phyloP scores from a whole-genome alignment of 1,140 invertebrate genomes.

The Drosophila arizonae region DNA sequence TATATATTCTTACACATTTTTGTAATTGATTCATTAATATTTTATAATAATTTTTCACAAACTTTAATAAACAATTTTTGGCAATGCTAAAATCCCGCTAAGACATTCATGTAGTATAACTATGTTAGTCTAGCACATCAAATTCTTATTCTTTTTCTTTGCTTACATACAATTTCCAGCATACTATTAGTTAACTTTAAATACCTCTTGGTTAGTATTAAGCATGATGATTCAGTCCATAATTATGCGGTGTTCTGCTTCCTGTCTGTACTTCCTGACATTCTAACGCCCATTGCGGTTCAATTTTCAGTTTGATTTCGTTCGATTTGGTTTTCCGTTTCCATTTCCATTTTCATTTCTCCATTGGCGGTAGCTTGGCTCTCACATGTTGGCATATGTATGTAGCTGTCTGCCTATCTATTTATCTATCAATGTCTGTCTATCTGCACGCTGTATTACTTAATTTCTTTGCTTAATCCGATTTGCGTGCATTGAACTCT shows the following conservation, averaged over 20 bases:
- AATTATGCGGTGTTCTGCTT: background rate
- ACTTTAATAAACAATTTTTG: too few relatives aligned
- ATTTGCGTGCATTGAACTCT: conserved; percentile 79
- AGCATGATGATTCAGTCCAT: background rate
- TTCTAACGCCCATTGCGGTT: conserved; percentile 27
- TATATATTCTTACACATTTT: too few relatives aligned
- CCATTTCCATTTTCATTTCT: conserved; percentile 13
- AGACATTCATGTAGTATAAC: too few relatives aligned
- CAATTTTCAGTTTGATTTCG: conserved; percentile 14
- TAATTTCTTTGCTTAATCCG: conserved; percentile 78
- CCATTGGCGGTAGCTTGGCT: background rate
- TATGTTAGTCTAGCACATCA: too few relatives aligned
- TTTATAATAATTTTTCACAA: too few relatives aligned
- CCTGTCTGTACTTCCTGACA: conserved; percentile 28
- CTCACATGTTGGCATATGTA: background rate
- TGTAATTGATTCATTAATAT: too few relatives aligned
- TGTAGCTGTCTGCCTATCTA: background rate
- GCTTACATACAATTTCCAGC: too few relatives aligned
- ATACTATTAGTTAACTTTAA: too few relatives aligned
- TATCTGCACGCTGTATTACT: conserved; percentile 60
- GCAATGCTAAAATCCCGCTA: too few relatives aligned
- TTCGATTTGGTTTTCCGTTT: conserved; percentile 34
- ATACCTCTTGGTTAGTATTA: background rate
- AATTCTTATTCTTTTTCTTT: too few relatives aligned
- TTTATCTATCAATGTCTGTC: background rate